Evolutionary conservation across 2,888 invertebrate species (phyloP).

Genomic region (Drosophila austrosaltans): DNA sequence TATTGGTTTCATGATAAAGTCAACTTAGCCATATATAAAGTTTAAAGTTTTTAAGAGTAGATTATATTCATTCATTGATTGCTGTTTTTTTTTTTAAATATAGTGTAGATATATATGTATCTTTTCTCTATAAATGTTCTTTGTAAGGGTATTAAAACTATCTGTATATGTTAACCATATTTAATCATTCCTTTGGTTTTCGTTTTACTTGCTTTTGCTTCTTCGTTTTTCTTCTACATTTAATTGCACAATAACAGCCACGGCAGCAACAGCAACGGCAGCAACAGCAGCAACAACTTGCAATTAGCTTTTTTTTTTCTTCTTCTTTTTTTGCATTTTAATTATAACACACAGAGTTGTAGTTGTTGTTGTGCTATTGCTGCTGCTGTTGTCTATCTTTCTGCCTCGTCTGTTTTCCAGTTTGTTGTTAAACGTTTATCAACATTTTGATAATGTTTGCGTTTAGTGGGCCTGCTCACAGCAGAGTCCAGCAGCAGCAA

Average conservation of each 20-base stretch:
- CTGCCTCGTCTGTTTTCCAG: constrained; percentile 78
- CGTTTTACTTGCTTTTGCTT: constrained; percentile 34
- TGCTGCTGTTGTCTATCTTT: constrained; percentile 31
- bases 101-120: not conserved
- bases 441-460: constrained; percentile 42
- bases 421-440: constrained; percentile 82
- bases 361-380: constrained; percentile 25
- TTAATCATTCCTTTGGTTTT: constrained; percentile 7
- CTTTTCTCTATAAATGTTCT: constrained; percentile 23
- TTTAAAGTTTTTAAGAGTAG: no score
- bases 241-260: constrained; percentile 64
- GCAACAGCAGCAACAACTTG: constrained; percentile 51
- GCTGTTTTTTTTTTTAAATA: no score
- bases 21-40: no score
- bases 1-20: not conserved
- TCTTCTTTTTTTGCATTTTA: constrained; percentile 70
- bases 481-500: constrained; percentile 35
- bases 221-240: constrained; percentile 56
- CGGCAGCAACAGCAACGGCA: constrained; percentile 25
- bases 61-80: not conserved
- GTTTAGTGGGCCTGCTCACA: constrained; percentile 28
- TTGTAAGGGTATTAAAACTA: not conserved
- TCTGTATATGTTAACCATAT: not conserved
- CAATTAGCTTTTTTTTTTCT: constrained; percentile 67
- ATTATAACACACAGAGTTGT: constrained; percentile 45